Base-by-base conservation (phyloP, 2,797 vertebrate genomes). In the Eulemur albifrons region DNA sequence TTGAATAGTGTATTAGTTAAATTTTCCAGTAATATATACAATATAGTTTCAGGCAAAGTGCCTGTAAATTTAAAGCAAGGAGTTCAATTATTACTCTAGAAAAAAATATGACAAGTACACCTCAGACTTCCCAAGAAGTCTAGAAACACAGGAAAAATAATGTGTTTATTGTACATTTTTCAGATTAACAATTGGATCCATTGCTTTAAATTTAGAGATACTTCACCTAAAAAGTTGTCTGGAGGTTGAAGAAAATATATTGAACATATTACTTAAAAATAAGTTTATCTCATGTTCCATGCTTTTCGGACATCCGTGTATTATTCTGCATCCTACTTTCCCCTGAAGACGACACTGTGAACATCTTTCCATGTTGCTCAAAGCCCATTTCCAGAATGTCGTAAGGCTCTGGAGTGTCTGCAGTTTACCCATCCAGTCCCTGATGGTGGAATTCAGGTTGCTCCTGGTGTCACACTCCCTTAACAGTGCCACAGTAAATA, bases 281-380 rank as follows among this genome's bases (percentile, higher is more conserved):
- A 32, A n/a, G 59, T 61, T 54, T 57, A 12, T 38, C 43, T 25
- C 32, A 0, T 10, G 21, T 21, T 2, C 27, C 6, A 0, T 10
- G 35, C 77, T 25, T 81, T 77, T 63, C 1, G 2, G 67, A 54
- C 54, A 13, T 11, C 59, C 0, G 0, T 1, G 30, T 57, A 2
- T 83, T 70, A 0, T 18, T 69, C 45, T 21, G 23, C 38, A 76
- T 23, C 59, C 45, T 10, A 0, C 15, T 45, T 61, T 48, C 48
- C 57, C 25, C 82, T 7, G 8, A 27, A 40, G 17, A 45, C 27
- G 18, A 17, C 32, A 6, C 35, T 43, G 12, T 21, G 21, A 67
- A 1, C 27, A 2, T 65, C 86, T 45, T 45, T 79, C 54, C 30
- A 1, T 32, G 54, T 7, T 4, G 8, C 57, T 61, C 8, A 7